Conservation (phyloP, 92 coral and sea anemone genomes). For the Bergia puertoricense region DNA sequence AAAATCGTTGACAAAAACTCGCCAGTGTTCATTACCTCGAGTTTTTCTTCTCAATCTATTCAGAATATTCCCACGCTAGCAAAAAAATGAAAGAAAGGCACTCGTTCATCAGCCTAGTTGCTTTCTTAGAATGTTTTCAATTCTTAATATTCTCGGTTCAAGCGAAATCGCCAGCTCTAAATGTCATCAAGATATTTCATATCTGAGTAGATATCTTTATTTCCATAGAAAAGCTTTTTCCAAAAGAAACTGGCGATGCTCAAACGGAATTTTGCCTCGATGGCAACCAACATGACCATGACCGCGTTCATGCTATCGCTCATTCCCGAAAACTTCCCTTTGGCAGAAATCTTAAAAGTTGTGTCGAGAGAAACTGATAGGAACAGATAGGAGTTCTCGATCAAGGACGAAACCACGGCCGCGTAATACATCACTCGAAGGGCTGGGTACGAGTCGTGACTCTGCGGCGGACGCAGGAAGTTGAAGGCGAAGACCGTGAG, state of each 20-base stretch:
- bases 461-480: conserved; percentile 43
- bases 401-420: conserved; percentile 20
- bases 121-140: too few relatives aligned
- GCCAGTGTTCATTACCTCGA: too few relatives aligned
- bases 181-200: conserved; percentile 37
- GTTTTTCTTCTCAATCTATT: too few relatives aligned
- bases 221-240: conserved; percentile 28
- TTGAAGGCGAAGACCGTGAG: conserved; percentile 29
- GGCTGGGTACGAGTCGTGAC: conserved; percentile 43
- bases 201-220: conserved; percentile 31
- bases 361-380: conserved; percentile 23
- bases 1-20: too few relatives aligned
- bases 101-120: too few relatives aligned
- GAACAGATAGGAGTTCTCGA: conserved; percentile 43
- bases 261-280: conserved; percentile 30
- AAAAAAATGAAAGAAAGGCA: too few relatives aligned
- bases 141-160: too few relatives aligned
- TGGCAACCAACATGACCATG: conserved; percentile 23
- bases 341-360: conserved; percentile 33
- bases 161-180: not conserved
- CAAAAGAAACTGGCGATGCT: conserved; percentile 32
- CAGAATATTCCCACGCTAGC: too few relatives aligned
- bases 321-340: conserved; percentile 8
- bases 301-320: conserved; percentile 7
- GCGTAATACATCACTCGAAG: conserved; percentile 38